A percentile compares a stretch with the other conserved stretches of the same genome.
Evolutionary conservation across 2,113 vertebrate genomes (phyloP).

Genomic region (Ifrita kowaldi): DNA sequence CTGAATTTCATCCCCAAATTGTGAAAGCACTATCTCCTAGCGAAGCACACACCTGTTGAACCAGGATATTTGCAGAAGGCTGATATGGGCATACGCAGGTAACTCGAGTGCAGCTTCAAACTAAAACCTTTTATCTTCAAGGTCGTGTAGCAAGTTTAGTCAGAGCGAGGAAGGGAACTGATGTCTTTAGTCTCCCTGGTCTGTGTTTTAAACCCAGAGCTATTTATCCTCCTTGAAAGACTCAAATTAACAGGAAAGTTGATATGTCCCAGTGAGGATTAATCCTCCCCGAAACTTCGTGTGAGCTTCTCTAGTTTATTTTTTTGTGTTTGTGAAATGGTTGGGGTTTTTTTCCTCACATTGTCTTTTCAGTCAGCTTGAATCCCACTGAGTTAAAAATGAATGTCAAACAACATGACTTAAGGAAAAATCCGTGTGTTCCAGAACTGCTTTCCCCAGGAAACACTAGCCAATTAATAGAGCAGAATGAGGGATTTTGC

Average conservation of each 20-base stretch:
- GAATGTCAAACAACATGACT: background rate
- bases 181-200: background rate
- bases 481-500: background rate
- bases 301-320: background rate
- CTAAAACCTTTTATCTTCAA: background rate
- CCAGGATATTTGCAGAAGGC: background rate
- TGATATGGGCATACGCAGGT: background rate
- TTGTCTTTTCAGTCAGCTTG: background rate
- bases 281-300: background rate
- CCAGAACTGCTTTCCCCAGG: background rate
- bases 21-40: background rate
- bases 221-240: background rate
- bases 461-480: constrained; percentile 38
- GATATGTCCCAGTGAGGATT: constrained; percentile 1
- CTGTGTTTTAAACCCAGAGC: background rate
- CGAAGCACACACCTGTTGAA: background rate
- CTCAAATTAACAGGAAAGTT: background rate
- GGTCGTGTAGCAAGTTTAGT: background rate
- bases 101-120: background rate
- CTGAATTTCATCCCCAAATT: background rate
- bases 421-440: background rate
- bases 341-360: background rate
- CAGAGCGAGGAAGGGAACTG: background rate
- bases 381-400: constrained; percentile 4
- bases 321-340: background rate